phyloP scores from a whole-genome alignment of 2,888 invertebrate genomes.

The Callosobruchus maculatus region DNA sequence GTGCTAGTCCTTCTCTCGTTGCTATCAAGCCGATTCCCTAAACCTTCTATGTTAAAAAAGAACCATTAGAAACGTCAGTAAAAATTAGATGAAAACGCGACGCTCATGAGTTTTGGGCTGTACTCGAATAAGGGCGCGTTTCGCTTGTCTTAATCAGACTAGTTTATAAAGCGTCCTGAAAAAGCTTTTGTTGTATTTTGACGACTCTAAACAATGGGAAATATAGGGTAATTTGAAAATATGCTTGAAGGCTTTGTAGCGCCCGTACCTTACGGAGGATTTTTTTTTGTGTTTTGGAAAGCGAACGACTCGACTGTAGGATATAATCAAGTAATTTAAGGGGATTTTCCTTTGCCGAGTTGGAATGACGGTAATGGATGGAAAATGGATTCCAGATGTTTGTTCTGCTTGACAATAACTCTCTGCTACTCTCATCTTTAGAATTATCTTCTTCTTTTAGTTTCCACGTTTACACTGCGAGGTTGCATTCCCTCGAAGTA shows the following conservation, averaged over 20 bases:
- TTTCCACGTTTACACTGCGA: no score
- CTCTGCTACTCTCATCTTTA: neutral
- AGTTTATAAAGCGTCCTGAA: conserved; percentile 44
- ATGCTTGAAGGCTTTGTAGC: conserved; percentile 26
- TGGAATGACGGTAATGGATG: neutral
- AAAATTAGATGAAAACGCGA: neutral
- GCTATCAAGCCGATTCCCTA: no score
- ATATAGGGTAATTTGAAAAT: conserved; percentile 45
- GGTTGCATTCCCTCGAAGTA: no score
- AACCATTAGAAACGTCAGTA: no score
- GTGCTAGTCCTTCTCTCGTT: no score
- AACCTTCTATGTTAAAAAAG: no score
- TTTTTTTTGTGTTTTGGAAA: conserved; percentile 9
- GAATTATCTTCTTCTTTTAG: no score
- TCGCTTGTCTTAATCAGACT: conserved; percentile 49
- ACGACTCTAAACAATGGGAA: conserved; percentile 45
- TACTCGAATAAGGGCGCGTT: conserved; percentile 41
- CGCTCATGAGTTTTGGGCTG: neutral
- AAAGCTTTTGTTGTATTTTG: conserved; percentile 47
- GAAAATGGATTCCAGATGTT: neutral
- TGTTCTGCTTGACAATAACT: neutral
- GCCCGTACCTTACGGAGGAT: conserved; percentile 9
- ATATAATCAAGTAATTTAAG: neutral
- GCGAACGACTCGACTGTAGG: neutral
- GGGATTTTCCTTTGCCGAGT: neutral